A percentile compares a stretch with the other conserved stretches of the same genome.
These are phyloP conservation scores for Ormyrus nitidulus DNA, from an alignment of 2,888 invertebrate species.

Conservation along the genomic window DNA sequence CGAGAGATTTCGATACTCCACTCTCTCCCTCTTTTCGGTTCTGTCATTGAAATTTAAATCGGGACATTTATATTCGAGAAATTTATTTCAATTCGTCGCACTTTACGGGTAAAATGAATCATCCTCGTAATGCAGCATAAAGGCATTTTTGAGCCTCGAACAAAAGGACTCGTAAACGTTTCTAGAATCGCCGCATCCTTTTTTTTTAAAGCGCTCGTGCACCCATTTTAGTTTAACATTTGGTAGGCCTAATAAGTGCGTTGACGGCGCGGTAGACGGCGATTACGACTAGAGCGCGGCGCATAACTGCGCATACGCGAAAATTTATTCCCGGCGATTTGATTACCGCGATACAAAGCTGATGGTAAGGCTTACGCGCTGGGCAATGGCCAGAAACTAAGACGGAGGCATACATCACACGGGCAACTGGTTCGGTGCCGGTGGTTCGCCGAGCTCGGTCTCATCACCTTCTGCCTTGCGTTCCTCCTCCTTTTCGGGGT, in stretches of 20 bases:
- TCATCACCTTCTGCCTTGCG: conserved; percentile 53
- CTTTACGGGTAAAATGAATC: no score
- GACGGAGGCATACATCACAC: conserved; percentile 74
- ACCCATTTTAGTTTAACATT: not conserved
- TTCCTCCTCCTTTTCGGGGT: conserved; percentile 39
- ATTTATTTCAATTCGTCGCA: no score
- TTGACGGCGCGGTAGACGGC: conserved; percentile 28
- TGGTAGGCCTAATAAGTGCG: conserved; percentile 54
- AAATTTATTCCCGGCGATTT: conserved; percentile 73
- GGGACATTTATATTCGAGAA: no score
- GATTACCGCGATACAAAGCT: conserved; percentile 75
- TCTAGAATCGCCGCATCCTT: no score
- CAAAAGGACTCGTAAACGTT: no score
- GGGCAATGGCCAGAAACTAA: conserved; percentile 42
- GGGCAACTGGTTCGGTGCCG: conserved; percentile 65
- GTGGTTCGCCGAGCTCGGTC: conserved; percentile 23
- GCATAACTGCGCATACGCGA: conserved; percentile 70
- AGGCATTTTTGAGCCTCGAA: no score
- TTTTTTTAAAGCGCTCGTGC: not conserved
- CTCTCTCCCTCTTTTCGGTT: not conserved
- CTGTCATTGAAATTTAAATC: not conserved
- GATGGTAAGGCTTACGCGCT: conserved; percentile 64
- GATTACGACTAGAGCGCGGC: conserved; percentile 58
- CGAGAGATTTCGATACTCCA: conserved; percentile 26
- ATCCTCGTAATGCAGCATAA: no score